Base-by-base conservation (phyloP, 2,797 vertebrate genomes). In the Betta splendens region DNA sequence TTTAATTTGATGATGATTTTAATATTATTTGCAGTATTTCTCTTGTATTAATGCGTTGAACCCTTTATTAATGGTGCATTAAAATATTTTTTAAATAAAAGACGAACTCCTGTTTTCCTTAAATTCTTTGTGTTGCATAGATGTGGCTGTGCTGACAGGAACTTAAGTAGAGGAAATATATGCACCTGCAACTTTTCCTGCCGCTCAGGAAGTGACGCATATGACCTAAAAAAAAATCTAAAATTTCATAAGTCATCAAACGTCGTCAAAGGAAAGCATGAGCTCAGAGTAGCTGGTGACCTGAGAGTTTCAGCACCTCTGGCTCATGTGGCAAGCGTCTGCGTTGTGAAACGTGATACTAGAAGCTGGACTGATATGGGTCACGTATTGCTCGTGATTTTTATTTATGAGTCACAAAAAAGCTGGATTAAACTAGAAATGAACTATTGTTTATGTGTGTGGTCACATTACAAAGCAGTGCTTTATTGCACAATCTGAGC, bases 11-110 rank as follows among this genome's bases (percentile, higher is more conserved):
- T 86, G 84, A 89, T 91, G 91, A 89, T 92, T 93, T 93, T 93
- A 93, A 93, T 93, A 93, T 93, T 93, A 93, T 93, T 93, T 93
- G 91, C 89, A 90, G 92, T 92, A 91, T 93, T 93, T 92, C 87
- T 93, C 92, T 93, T 93, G 92, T 93, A 93, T 93, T 92, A 93
- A 93, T 93, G 89, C 90, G 92, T 93, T 93, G 89, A 85, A 92
- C 85, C 89, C 92, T 93, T 93, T 93, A 93, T 93, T 93, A 93
- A 93, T 93, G 92, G 91, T 93, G 91, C 92, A 93, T 93, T 93
- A 93, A 93, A 93, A 90, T 93, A 93, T 93, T 93, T 93, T 93
- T 93, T 88, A 93, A 92, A 92, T 92, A 92, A 91, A 80, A 32
- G 3, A 13, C 53, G 61, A 22, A 8, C 2, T 37, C 5, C 5